Evolutionary conservation across 92 coral and sea anemone genomes (phyloP), one percentile per base, ranked within the genome.

Genomic region (Blastomussa wellsi): DNA sequence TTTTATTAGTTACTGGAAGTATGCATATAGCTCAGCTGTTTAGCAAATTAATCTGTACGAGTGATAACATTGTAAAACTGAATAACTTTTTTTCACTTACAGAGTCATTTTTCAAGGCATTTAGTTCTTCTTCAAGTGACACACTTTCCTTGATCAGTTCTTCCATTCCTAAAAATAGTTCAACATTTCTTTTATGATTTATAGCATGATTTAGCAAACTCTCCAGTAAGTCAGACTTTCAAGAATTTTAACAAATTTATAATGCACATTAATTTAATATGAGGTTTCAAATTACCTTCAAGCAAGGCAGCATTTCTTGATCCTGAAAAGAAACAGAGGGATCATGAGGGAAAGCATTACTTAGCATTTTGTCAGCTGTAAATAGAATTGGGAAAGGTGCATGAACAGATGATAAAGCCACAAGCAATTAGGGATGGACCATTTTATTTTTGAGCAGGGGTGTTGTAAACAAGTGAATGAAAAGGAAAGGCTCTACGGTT

Each of bases 51-150:
- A 41, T 41, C 44, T 41, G 44, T 41, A 41, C 7, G 6, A 0
- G 12, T 44, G 49, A 44, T 44, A 44, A 44, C 49, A 44, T 44
- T 13, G 11, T 44, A 57, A 57, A 57, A 22, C 31, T 0, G 29
- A 57, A 2, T 57, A 8, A 57, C 0, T 57, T 9, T 24, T 35
- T 16, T 20, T 22, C 35, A 72, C 93, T 86, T 85, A 96, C 98
- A 80, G 96, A 93, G 55, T 95, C 95, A 81, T 80, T 88, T 74
- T 96, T 87, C 83, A 96, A 82, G 24, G 87, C 74, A 26, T 84
- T 82, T 44, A 96, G 84, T 82, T 96, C 98, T 48, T 96, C 86
- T 60, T 96, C 98, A 67, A 94, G 77, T 31, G 84, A 64, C 3
- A 83, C 84, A 79, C 88, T 96, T 74, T 92, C 93, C 57, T 80